Base-by-base conservation (phyloP, 2,888 invertebrate genomes). In the Acrocera orbiculus region DNA sequence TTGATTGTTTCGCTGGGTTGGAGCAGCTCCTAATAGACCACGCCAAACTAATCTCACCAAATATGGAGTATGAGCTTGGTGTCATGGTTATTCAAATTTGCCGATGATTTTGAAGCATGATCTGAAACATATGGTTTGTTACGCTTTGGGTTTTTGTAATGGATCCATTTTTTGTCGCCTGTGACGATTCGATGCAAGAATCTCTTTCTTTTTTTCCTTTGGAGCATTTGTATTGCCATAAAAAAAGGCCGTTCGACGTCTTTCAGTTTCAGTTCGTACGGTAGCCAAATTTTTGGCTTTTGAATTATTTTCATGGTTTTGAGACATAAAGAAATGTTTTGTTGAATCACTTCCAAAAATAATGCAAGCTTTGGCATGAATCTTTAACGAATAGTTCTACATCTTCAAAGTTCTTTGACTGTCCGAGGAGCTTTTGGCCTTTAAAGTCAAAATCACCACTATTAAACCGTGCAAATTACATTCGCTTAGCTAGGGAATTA, bases 331-430 rank as follows among this genome's bases (percentile, higher is more conserved):
- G 16, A 28, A 30, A 38, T 25, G 20, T 38, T 17, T 42, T 16
- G 9, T 32, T 17, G 37, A 20, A 24, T 14, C 15, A 38, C 34
- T n/a, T 27, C 35, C 20, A 40, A 29, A 27, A 23, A 22, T 34
- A 28, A 5, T 28, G 38, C 40, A 23, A 40, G 15, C 30, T 30
- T 36, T 37, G 35, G 16, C 31, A 31, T 17, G 36, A 30, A 32
- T 40, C 40, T 36, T 38, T 35, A 29, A 40, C 39, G 27, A 42
- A 35, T 32, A 42, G 29, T 37, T 38, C 38, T 16, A 26, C 30
- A 22, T 42, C 36, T 38, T 42, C 33, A 25, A 35, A 35, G 14
- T 32, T 34, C 34, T 34, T 30, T 17, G 34, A 36, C 27, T 25
- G 26, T 9, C 32, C 37, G 10, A 31, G 28, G 1, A 31, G 36